Evolutionary conservation across 37 sponge, comb jelly and placozoan species (phyloP), one percentile per base, ranked within the genome.

Genomic region (Haliclona indistincta): DNA sequence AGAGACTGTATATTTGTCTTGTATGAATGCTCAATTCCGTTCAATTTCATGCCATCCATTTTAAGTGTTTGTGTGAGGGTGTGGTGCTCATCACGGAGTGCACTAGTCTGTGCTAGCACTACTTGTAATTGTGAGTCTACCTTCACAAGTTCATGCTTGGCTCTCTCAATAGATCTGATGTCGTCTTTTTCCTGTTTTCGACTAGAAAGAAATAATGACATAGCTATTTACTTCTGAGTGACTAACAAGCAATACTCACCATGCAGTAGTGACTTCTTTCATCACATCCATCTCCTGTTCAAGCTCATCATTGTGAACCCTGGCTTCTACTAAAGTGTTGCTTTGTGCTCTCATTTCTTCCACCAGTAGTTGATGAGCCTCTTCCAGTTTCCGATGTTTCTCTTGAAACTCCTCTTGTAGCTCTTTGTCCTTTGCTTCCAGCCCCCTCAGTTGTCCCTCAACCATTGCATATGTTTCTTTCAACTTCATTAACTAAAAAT

Each of bases 71-170:
- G 79, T 49, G 39, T 8, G 41, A 73, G 1, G 1, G 35, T 33
- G 65, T 4, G 15, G 41, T 85, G 67, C 40, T 78, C 73, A 1
- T 42, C 77, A 20, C 56, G 26, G 15, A 65, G 42, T 64, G 60
- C 13, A 33, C 13, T 20, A 22, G 36, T 36, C 10, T 54, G 79
- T 37, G 51, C 38, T 28, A 26, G 47, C 2, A 58, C 40, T 30
- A 80, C 63, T 20, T 47, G 54, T 2, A 72, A 28, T 35, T 85
- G 86, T 20, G 71, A n/a, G 47, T 78, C 86, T 34, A 85, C 54
- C 35, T 42, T 71, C 25, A 54, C 71, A 17, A 85, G 53, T 40
- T 85, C 86, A 19, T 42, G 63, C 8, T 44, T 30, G 0, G 86
- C 73, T n/a, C 79, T 78, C 70, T 78, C 67, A 5, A 85, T 43